Conservation (phyloP, 2,888 invertebrate species). For the Lamellibrachia satsuma region DNA sequence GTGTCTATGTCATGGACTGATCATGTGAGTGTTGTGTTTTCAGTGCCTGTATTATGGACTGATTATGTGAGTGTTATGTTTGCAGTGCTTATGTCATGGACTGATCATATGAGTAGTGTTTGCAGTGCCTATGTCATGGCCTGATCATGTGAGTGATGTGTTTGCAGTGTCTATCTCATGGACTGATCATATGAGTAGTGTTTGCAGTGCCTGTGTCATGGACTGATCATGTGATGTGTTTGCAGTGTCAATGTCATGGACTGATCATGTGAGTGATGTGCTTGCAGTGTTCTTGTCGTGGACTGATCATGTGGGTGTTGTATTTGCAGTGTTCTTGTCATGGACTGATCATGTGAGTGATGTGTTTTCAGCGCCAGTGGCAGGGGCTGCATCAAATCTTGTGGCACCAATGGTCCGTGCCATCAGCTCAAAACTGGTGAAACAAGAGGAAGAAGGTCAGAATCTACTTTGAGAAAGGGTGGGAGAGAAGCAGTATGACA, state of each 20-base stretch:
- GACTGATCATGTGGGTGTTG: too few relatives aligned
- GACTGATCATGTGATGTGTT: too few relatives aligned
- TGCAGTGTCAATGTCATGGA: too few relatives aligned
- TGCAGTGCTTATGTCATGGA: too few relatives aligned
- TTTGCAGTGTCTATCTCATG: not conserved
- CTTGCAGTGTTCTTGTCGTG: too few relatives aligned
- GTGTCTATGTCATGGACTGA: not conserved
- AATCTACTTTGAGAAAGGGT: not conserved
- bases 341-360: not conserved
- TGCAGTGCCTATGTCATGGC: not conserved
- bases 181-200: not conserved
- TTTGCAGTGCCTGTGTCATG: not conserved
- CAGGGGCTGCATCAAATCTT: not conserved
- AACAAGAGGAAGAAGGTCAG: not conserved
- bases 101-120: too few relatives aligned
- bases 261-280: too few relatives aligned
- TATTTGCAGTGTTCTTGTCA: not conserved
- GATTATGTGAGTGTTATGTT: too few relatives aligned
- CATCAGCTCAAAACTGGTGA: slow-evolving; percentile 3
- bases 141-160: not conserved
- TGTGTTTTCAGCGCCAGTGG: not conserved
- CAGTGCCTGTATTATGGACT: too few relatives aligned
- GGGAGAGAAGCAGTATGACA: too few relatives aligned
- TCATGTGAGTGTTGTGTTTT: too few relatives aligned
- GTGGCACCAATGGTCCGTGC: not conserved